Base-by-base conservation (phyloP, 1,140 invertebrate species). In the Drosophila athabasca region DNA sequence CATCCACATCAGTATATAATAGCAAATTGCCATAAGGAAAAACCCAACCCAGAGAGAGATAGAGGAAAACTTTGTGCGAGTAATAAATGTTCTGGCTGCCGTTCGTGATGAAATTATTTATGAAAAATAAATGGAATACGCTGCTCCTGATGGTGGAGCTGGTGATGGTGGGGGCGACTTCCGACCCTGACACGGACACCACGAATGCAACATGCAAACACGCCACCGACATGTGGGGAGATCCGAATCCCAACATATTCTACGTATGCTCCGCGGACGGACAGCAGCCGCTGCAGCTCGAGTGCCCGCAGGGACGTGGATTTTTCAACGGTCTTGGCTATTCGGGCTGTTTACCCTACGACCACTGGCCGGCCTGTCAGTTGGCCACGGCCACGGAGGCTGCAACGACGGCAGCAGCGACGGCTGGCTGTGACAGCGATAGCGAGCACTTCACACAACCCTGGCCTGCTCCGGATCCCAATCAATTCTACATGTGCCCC, bases 241-340 rank as follows among this genome's bases (percentile, higher is more conserved):
- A 90, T 81, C 85, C 89, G 46, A 79, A 90, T 76, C 90, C 90
- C 58, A 90, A 90, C 71, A 81, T 90, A 87, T 90, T 81, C 70
- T 87, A 90, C 79, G 75, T 90, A 17, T 90, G 90, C 70, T 77
- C 75, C 54, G 72, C 44, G 53, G 58, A 29, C 9, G 85, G 68
- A 31, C 80, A 79, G 65, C 58, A 55, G 66, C 66, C 89, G 39
- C 41, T 90, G 54, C 79, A 80, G 55, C 50, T 90, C 17, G 79
- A 62, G 9, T 90, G 90, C 64, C 90, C 89, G 19, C 58, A 75
- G 67, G 90, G 90, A 51, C 79, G 82, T 24, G 90, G 90, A 45
- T 90, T 90, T 87, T 90, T 90, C 79, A 78, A 78, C 55, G 90
- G 90, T 22, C 67, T 72, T 57, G 90, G 90, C 53, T 76, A 77